phyloP scores from a whole-genome alignment of 2,113 vertebrate genomes.

The Callaeas wilsoni region DNA sequence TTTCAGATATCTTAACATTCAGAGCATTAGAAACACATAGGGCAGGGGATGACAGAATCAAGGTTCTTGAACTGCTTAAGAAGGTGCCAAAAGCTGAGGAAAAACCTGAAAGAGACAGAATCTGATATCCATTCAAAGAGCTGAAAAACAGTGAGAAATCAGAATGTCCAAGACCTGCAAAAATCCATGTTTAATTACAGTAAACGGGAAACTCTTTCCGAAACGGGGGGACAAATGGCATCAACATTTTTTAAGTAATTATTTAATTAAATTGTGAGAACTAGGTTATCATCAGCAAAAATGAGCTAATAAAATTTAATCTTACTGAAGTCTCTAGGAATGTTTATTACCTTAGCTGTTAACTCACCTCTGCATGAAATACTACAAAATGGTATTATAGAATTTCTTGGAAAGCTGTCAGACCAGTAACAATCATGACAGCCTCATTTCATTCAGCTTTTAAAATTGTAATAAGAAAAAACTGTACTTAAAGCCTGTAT shows the following conservation, averaged over 20 bases:
- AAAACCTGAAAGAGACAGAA: neutral
- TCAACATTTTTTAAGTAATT: neutral
- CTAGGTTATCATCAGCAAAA: neutral
- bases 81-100: neutral
- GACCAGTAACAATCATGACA: neutral
- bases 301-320: neutral
- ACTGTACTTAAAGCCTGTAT: neutral
- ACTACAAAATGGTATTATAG: neutral
- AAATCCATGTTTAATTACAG: neutral
- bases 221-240: neutral
- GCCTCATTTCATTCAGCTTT: neutral
- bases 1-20: neutral
- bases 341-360: neutral
- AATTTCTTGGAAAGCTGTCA: conserved; percentile 3
- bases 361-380: neutral
- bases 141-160: conserved; percentile 2
- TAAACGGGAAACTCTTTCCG: neutral
- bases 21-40: neutral
- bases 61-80: neutral
- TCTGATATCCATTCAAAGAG: neutral
- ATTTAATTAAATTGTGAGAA: neutral
- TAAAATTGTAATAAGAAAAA: neutral
- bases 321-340: neutral
- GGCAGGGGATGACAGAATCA: neutral
- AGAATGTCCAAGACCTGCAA: neutral